These are phyloP conservation scores for Eulithis prunata DNA, from an alignment of 2,888 invertebrate species.

Conservation along the genomic window DNA sequence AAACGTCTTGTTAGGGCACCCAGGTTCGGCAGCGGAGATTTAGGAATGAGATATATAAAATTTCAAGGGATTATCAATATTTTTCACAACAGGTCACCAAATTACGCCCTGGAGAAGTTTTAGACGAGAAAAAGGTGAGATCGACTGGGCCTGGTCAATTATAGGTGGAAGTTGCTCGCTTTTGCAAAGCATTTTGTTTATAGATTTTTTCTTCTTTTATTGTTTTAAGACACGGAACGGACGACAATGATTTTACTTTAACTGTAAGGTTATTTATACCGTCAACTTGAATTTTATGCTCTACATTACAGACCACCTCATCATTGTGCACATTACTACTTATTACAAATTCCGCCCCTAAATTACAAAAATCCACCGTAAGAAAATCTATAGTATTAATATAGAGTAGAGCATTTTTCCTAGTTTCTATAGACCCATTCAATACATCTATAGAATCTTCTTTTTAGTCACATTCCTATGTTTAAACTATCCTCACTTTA, in stretches of 20 bases:
- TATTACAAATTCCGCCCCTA: constrained; percentile 14
- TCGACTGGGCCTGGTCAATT: constrained; percentile 79
- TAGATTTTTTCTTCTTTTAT: constrained; percentile 56
- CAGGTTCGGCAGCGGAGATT: constrained; percentile 81
- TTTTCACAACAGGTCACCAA: constrained; percentile 90
- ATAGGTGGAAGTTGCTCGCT: constrained; percentile 83
- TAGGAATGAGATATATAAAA: constrained; percentile 61
- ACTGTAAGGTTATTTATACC: not conserved
- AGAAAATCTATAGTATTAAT: not conserved
- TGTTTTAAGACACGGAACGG: constrained; percentile 51
- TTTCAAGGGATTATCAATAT: constrained; percentile 72
- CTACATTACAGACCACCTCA: constrained; percentile 17
- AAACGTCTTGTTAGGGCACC: constrained; percentile 55
- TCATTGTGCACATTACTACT: constrained; percentile 9
- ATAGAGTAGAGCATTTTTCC: constrained; percentile 23
- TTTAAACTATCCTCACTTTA: constrained; percentile 47
- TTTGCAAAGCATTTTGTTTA: constrained; percentile 80
- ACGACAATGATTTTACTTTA: constrained; percentile 40
- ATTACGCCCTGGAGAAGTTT: constrained; percentile 96
- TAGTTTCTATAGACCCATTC: constrained; percentile 32
- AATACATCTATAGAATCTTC: constrained; percentile 35
- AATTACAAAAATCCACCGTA: constrained; percentile 11
- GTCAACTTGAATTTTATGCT: constrained; percentile 8
- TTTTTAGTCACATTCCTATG: constrained; percentile 24
- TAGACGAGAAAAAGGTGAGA: constrained; percentile 97